A percentile compares a stretch with the other conserved stretches of the same genome.
Conservation (phyloP, 2,113 vertebrate species). For the Poecile atricapillus region DNA sequence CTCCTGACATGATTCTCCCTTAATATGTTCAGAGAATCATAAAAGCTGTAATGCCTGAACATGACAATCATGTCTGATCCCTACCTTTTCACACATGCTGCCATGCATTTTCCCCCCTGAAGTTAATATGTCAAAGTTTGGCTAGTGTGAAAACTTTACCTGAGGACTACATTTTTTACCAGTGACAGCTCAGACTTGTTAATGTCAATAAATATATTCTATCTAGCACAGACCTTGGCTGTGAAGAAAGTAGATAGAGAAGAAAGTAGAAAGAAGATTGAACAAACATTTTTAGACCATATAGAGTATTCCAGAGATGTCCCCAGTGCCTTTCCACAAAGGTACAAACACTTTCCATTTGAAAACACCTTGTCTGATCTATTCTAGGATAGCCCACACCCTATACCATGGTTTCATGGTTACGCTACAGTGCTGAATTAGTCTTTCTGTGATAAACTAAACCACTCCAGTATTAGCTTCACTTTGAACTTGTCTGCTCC, state of each 20-base stretch:
- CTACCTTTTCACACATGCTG: neutral
- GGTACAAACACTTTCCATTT: neutral
- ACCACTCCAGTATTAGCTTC: neutral
- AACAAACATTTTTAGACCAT: neutral
- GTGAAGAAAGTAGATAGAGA: neutral
- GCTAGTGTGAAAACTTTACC: conserved; percentile 38
- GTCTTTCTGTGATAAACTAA: neutral
- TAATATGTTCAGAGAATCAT: neutral
- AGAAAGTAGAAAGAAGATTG: neutral
- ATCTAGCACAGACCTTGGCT: neutral
- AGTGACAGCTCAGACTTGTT: neutral
- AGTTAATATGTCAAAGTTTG: neutral
- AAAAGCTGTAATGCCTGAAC: neutral
- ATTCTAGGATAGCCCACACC: neutral
- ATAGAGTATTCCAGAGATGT: neutral
- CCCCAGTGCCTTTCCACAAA: neutral
- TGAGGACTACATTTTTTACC: neutral
- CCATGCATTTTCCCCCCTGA: neutral
- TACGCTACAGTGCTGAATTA: neutral
- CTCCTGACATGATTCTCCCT: neutral
- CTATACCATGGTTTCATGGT: neutral
- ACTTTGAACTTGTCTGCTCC: neutral
- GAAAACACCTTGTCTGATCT: neutral
- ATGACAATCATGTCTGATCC: neutral
- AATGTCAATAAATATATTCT: neutral